Percentiles rank a stretch among this genome's conserved stretches.
Evolutionary conservation across 2,797 vertebrate species (phyloP).

Genomic region (Serranus cabrilla): DNA sequence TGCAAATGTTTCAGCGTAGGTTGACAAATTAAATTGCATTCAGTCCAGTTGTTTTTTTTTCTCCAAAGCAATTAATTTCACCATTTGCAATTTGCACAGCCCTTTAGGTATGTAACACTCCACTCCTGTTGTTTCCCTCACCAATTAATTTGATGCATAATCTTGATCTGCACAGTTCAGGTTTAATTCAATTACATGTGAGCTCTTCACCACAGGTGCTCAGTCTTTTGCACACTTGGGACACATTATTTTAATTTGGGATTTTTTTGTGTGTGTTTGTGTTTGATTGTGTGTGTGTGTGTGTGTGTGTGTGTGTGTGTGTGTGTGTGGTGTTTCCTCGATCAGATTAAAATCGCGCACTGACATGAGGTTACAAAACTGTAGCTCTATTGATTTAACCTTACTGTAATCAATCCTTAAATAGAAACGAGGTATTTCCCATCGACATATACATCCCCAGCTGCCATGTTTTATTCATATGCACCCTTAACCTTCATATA

Average conservation of each 20-base stretch:
- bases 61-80: slow-evolving; percentile 34
- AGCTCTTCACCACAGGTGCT: slow-evolving; percentile 20
- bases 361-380: not conserved
- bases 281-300: slow-evolving; percentile 4
- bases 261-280: not conserved
- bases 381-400: not conserved
- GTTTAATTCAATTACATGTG: slow-evolving; percentile 51
- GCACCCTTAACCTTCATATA: slow-evolving; percentile 62
- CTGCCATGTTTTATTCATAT: slow-evolving; percentile 46
- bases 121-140: slow-evolving; percentile 39
- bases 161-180: slow-evolving; percentile 48
- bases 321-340: slow-evolving; percentile 4
- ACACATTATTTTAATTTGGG: slow-evolving; percentile 29
- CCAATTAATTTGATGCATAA: slow-evolving; percentile 47
- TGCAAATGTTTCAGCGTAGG: slow-evolving; percentile 5
- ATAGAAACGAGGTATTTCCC: slow-evolving; percentile 16
- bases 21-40: slow-evolving; percentile 21
- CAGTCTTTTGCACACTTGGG: slow-evolving; percentile 24
- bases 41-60: not conserved
- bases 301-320: not conserved
- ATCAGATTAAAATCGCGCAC: slow-evolving; percentile 12
- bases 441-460: slow-evolving; percentile 4
- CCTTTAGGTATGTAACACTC: slow-evolving; percentile 22
- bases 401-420: not conserved
- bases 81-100: slow-evolving; percentile 16